phyloP scores from a whole-genome alignment of 2,113 vertebrate species.

The Trogon melanurus region DNA sequence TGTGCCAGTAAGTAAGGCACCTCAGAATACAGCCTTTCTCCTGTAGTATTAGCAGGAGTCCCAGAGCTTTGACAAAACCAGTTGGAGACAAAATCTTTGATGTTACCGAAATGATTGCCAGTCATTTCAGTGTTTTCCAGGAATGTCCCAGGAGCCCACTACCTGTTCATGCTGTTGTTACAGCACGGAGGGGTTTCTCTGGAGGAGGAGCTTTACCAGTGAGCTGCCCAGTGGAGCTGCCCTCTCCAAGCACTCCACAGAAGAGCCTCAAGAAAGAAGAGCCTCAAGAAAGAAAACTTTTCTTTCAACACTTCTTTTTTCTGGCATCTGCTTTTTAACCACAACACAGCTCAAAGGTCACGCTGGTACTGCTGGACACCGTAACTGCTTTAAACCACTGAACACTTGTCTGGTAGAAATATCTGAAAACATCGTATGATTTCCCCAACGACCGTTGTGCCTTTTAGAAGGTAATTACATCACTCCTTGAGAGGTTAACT shows the following conservation, averaged over 20 bases:
- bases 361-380: not conserved
- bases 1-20: not conserved
- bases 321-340: not conserved
- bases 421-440: accelerated
- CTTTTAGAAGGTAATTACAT: not conserved
- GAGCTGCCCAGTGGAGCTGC: not conserved
- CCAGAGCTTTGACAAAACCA: not conserved
- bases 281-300: not conserved
- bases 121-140: not conserved
- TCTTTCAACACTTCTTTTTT: not conserved
- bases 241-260: not conserved
- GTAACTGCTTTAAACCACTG: not conserved
- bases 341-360: not conserved
- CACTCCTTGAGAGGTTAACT: not conserved
- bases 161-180: too few species aligned
- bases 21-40: not conserved
- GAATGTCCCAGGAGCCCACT: not conserved
- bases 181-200: not conserved
- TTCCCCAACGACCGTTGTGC: accelerated
- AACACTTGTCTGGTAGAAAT: not conserved
- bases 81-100: not conserved
- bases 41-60: not conserved
- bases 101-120: not conserved
- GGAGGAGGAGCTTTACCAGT: not conserved
- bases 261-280: not conserved